A percentile compares a stretch with the other conserved stretches of the same genome.
These are phyloP conservation scores for Mormyrus proboscirostris DNA, from an alignment of 2,797 vertebrate species.

Conservation along the genomic window DNA sequence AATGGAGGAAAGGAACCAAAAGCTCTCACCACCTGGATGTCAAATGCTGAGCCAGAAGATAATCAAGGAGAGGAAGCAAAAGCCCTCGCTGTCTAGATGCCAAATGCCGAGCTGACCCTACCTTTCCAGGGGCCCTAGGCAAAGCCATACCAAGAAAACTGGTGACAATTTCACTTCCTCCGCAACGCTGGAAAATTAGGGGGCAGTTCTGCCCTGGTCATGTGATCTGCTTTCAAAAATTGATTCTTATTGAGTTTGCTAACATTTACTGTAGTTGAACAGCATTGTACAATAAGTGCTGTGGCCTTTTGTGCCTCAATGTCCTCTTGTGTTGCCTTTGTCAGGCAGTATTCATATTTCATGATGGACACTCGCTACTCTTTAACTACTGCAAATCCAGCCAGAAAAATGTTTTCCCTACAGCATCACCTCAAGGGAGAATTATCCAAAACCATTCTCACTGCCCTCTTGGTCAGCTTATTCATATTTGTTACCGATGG, in stretches of 20 bases:
- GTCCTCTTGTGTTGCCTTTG: neutral
- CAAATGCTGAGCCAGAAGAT: too few relatives aligned
- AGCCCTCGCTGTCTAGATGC: neutral
- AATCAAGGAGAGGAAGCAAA: too few relatives aligned
- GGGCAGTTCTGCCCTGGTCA: neutral
- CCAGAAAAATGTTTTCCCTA: neutral
- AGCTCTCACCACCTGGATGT: too few relatives aligned
- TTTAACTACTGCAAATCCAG: slow-evolving; percentile 1
- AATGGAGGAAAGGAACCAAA: too few relatives aligned
- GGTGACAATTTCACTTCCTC: neutral
- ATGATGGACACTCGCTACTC: neutral
- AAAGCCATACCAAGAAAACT: neutral
- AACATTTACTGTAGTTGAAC: neutral
- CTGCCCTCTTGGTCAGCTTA: neutral
- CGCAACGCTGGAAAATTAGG: neutral
- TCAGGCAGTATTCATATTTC: slow-evolving; percentile 14
- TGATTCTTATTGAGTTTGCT: neutral
- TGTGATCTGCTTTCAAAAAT: neutral
- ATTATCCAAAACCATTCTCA: neutral
- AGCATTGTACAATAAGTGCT: neutral
- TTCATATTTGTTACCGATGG: neutral
- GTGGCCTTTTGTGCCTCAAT: neutral
- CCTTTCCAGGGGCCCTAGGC: neutral
- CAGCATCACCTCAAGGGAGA: neutral
- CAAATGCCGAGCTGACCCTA: neutral